phyloP scores from a whole-genome alignment of 2,113 vertebrate species.

The Dolichallabes microphthalmus region DNA sequence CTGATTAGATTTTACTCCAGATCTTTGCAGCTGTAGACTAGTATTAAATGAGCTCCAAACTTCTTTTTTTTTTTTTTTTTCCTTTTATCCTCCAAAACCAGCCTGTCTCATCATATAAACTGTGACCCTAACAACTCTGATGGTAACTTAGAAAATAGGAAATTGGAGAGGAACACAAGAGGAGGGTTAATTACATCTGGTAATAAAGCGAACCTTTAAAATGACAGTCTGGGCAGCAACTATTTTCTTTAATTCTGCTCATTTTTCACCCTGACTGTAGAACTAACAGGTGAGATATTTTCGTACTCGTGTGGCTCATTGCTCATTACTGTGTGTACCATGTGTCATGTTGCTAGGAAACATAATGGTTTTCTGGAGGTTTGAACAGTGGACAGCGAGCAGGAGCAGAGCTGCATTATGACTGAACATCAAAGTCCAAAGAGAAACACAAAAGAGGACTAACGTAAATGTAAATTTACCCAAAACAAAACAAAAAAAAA shows the following conservation, averaged over 20 bases:
- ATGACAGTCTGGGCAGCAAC: background rate
- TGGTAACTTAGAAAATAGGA: background rate
- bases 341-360: constrained; percentile 21
- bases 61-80: background rate
- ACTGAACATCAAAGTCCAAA: background rate
- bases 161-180: background rate
- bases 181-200: background rate
- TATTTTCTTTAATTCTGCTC: background rate
- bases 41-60: background rate
- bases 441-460: background rate
- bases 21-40: background rate
- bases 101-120: background rate
- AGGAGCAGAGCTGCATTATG: constrained; percentile 14
- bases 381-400: background rate
- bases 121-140: background rate
- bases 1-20: background rate
- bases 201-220: background rate
- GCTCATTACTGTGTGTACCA: background rate
- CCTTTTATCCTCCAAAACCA: background rate
- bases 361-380: constrained; percentile 2
- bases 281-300: background rate
- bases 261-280: background rate
- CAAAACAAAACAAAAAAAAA: background rate
- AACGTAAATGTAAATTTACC: background rate
- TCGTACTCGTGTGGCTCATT: background rate